Evolutionary conservation across 2,888 invertebrate genomes (phyloP), one percentile per base, ranked within the genome.

Genomic region (Notodonta ziczac): DNA sequence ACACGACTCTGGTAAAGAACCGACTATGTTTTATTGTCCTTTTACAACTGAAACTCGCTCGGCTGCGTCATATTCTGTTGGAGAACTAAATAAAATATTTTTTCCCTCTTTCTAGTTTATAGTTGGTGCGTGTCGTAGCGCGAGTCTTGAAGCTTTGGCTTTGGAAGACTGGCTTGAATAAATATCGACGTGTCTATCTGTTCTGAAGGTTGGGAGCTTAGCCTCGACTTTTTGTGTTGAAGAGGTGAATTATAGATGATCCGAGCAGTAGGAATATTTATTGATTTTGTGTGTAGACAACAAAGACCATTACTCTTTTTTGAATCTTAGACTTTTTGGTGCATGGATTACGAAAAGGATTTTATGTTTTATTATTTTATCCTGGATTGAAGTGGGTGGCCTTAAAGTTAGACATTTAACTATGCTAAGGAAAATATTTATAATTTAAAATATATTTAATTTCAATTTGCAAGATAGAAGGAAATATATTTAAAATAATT

Each of bases 1-100:
- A 63, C 60, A 61, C 69, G 66, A 62, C 60, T 60, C 67, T 64
- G 65, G 73, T 67, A 67, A 70, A 71, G 63, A 69, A 66, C 58
- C 61, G 59, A 59, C 71, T 63, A 68, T 73, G 63, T 69, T 74
- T 72, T 76, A 76, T 76, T 76, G 72, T 73, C 64, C 66, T 74
- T 74, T 74, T 74, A 72, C 65, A 73, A 65, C 66, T 76, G 69
- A 73, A 73, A 72, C 67, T 72, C 24, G 51, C 71, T 62, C 52
- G 54, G 54, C 67, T 75, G 67, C 70, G 73, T 75, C 76, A 75
- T 74, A 75, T 75, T 73, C 76, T 75, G 64, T 59, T 62, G 58
- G 65, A 57, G 73, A 75, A 75, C 65, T 74, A 67, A 68, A 75
- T 75, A 75, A 73, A 66, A 69, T 68, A 71, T 73, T 62, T 75